Percentiles rank a stretch among this genome's conserved stretches.
Conservation (phyloP, 2,888 invertebrate species). For the Bursaphelenchus okinawaensis region DNA sequence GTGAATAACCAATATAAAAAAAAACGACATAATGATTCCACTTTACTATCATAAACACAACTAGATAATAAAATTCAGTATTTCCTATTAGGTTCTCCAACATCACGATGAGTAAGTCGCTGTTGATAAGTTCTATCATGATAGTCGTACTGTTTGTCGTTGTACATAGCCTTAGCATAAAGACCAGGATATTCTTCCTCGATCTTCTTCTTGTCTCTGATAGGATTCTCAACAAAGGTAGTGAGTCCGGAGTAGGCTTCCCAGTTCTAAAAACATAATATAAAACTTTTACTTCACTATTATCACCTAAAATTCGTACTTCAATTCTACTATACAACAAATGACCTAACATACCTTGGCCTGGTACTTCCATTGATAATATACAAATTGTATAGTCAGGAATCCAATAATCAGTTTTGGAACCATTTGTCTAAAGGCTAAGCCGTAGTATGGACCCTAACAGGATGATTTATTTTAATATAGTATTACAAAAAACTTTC, state of each 20-base stretch:
- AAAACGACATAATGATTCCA: not conserved
- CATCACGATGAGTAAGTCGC: slow-evolving; percentile 44
- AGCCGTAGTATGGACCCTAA: slow-evolving; percentile 44
- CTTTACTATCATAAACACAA: slow-evolving; percentile 1
- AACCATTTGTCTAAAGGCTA: slow-evolving; percentile 43
- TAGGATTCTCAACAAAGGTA: slow-evolving; percentile 37
- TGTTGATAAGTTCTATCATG: slow-evolving; percentile 45
- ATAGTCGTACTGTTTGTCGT: slow-evolving; percentile 30
- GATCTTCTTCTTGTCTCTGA: slow-evolving; percentile 28
- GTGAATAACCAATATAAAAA: not conserved
- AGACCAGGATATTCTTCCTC: slow-evolving; percentile 43
- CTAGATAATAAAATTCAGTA: slow-evolving; percentile 38
- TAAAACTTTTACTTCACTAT: no score
- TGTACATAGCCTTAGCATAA: slow-evolving; percentile 22
- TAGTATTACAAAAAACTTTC: not conserved
- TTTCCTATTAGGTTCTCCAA: slow-evolving; percentile 45
- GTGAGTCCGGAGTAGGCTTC: slow-evolving; percentile 45
- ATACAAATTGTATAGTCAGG: slow-evolving; percentile 35
- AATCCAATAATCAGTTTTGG: slow-evolving; percentile 50
- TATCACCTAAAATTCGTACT: no score
- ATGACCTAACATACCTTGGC: slow-evolving; percentile 35
- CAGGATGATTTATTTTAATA: no score
- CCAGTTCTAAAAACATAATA: slow-evolving; percentile 36
- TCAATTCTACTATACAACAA: no score
- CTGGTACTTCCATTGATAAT: slow-evolving; percentile 56